A percentile compares a stretch with the other conserved stretches of the same genome.
Evolutionary conservation across 2,888 invertebrate species (phyloP).

Genomic region (Lasioglossum pauxillum): DNA sequence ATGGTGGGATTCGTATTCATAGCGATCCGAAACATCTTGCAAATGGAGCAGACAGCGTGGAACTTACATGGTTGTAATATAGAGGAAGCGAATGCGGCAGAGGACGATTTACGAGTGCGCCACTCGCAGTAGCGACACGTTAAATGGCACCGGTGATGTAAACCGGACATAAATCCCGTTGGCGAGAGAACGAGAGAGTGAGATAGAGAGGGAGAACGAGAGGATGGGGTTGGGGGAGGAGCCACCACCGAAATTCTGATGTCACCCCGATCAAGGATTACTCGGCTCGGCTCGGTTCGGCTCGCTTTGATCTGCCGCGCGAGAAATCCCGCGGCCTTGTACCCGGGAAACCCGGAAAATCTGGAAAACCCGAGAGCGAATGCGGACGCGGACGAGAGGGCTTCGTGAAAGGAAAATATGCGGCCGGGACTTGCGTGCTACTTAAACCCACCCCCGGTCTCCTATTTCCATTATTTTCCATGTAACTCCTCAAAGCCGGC

Average conservation of each 20-base stretch:
- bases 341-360: not conserved
- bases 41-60: not conserved
- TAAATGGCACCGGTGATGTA: constrained; percentile 6
- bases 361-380: not conserved
- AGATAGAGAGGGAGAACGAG: not conserved
- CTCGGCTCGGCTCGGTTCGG: not conserved
- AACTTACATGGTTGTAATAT: not conserved
- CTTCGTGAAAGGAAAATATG: not conserved
- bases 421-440: not conserved
- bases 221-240: not conserved
- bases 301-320: constrained; percentile 8
- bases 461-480: not conserved
- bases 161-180: not conserved
- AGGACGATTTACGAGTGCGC: constrained; percentile 13
- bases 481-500: not conserved
- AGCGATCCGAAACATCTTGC: constrained; percentile 9
- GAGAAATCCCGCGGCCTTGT: not conserved
- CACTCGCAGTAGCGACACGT: not conserved
- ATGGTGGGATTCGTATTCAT: not conserved
- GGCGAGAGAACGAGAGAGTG: not conserved
- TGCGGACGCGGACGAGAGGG: not conserved
- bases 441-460: not conserved
- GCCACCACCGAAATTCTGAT: constrained; percentile 5
- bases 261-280: constrained; percentile 12
- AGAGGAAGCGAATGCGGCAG: not conserved